A percentile compares a stretch with the other conserved stretches of the same genome.
These are phyloP conservation scores for Siniperca chuatsi DNA, from an alignment of 2,113 vertebrate species.

Conservation along the genomic window DNA sequence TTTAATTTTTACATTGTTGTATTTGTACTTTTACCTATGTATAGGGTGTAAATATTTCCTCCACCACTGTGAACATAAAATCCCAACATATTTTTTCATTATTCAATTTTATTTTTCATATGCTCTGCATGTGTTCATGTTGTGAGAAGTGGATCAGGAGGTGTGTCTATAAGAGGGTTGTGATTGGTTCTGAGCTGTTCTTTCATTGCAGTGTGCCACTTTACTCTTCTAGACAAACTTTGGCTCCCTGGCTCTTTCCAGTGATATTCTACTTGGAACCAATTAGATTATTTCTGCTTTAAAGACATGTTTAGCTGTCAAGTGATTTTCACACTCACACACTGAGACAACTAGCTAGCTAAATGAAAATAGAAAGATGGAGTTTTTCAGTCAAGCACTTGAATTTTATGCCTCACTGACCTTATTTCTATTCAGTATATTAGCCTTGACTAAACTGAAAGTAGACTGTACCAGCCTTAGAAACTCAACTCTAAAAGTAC, in stretches of 20 bases:
- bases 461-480: neutral
- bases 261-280: neutral
- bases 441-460: neutral
- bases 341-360: neutral
- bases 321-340: no score
- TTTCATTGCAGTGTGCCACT: neutral
- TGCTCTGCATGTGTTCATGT: neutral
- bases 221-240: neutral
- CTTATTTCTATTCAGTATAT: neutral
- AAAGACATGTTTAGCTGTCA: no score
- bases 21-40: neutral
- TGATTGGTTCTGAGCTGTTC: neutral
- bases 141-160: constrained; percentile 27
- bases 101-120: neutral
- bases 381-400: neutral
- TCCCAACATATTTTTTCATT: neutral
- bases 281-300: no score
- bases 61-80: neutral
- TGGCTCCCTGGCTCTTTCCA: neutral
- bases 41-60: neutral
- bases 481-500: neutral
- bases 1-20: neutral
- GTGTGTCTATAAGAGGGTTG: neutral
- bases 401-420: neutral
- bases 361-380: neutral